A percentile compares a stretch with the other conserved stretches of the same genome.
phyloP scores from a whole-genome alignment of 2,113 vertebrate species.

The Craseonycteris thonglongyai region DNA sequence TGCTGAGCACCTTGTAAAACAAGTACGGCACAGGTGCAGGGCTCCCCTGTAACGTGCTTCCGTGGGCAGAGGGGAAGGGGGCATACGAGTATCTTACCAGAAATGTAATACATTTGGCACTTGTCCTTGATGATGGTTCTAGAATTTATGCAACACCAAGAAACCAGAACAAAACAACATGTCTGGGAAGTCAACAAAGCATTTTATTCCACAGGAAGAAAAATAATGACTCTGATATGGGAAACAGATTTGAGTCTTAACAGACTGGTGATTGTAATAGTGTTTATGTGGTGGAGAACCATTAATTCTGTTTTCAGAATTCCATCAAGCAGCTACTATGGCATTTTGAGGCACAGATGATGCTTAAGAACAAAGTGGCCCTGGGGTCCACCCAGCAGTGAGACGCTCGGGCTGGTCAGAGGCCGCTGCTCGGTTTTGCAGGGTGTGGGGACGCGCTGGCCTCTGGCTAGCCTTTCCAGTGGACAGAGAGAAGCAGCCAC shows the following conservation, averaged over 20 bases:
- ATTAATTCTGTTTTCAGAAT: neutral
- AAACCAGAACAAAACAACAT: neutral
- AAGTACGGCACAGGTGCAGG: neutral
- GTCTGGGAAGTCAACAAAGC: slow-evolving; percentile 1
- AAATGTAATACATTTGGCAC: accelerated
- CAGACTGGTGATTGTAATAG: neutral
- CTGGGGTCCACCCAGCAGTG: neutral
- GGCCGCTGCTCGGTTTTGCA: neutral
- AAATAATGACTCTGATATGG: neutral
- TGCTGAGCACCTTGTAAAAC: neutral
- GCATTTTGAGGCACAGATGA: slow-evolving; percentile 45
- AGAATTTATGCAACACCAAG: neutral
- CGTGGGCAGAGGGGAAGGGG: neutral
- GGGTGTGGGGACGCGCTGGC: neutral
- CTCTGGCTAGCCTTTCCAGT: neutral
- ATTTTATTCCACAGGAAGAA: slow-evolving; percentile 68
- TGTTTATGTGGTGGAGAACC: neutral
- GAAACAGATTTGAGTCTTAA: neutral
- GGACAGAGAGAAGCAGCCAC: neutral
- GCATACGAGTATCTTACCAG: accelerated
- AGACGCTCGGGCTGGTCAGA: neutral
- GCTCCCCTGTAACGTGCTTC: accelerated
- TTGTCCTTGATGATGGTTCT: neutral
- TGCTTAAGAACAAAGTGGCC: neutral
- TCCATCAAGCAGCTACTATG: neutral